Evolutionary conservation across 2,113 vertebrate species (phyloP).

Genomic region (Brachypodius melanocephalos): DNA sequence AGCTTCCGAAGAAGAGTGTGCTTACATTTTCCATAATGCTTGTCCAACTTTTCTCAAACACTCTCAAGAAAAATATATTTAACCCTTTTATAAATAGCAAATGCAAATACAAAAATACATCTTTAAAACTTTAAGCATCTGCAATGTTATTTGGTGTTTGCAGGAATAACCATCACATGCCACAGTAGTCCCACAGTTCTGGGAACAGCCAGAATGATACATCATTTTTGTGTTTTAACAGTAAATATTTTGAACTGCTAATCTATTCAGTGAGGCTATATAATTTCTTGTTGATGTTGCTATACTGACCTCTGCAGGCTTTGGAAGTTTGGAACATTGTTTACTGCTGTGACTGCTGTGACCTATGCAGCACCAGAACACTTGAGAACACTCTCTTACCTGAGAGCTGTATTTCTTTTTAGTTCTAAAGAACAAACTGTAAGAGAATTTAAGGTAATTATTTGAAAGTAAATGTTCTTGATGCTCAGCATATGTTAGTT

Average conservation of each 20-base stretch:
- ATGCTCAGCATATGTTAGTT: background rate
- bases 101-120: background rate
- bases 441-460: background rate
- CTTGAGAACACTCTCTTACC: background rate
- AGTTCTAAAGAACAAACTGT: background rate
- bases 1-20: background rate
- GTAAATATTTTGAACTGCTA: conserved; percentile 20
- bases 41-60: conserved; percentile 21
- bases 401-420: background rate
- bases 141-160: background rate
- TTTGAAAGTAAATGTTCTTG: background rate
- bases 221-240: background rate
- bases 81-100: background rate
- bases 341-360: background rate
- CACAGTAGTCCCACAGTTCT: background rate
- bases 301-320: conserved; percentile 90
- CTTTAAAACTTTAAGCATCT: background rate
- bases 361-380: background rate
- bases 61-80: background rate
- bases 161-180: background rate
- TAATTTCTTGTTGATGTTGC: conserved; percentile 74
- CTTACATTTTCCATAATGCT: conserved; percentile 14
- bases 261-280: background rate
- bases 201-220: background rate
- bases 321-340: conserved; percentile 66